Percentiles rank a stretch among this genome's conserved stretches.
Evolutionary conservation across 1,140 invertebrate genomes (phyloP).

Genomic region (Orius insidiosus): DNA sequence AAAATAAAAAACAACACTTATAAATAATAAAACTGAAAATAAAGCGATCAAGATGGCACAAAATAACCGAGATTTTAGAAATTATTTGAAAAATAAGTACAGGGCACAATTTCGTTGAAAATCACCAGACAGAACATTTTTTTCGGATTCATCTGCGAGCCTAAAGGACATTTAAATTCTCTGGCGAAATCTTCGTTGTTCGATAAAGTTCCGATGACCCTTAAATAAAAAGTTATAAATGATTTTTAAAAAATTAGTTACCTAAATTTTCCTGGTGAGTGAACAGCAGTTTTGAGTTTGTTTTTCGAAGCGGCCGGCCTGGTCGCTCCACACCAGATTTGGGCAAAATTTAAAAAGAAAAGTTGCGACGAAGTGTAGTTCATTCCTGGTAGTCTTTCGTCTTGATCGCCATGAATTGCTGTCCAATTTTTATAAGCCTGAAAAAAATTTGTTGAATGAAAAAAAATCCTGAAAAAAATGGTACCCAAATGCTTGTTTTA

Average conservation of each 20-base stretch:
- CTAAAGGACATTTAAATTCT: slow-evolving; percentile 46
- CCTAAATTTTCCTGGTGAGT: slow-evolving; percentile 63
- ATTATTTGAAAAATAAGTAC: too few relatives aligned
- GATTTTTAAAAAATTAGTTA: slow-evolving; percentile 15
- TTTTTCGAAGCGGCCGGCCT: slow-evolving; percentile 64
- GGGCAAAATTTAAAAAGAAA: slow-evolving; percentile 72
- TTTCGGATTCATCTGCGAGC: slow-evolving; percentile 62
- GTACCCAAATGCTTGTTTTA: slow-evolving; percentile 62
- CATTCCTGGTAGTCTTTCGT: slow-evolving; percentile 50
- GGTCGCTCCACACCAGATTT: slow-evolving; percentile 80
- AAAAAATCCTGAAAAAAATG: not conserved
- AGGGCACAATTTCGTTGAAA: too few relatives aligned
- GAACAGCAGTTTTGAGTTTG: slow-evolving; percentile 61
- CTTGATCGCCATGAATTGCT: slow-evolving; percentile 26
- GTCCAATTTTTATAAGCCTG: slow-evolving; percentile 49
- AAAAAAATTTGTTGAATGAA: not conserved
- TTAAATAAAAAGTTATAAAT: slow-evolving; percentile 12
- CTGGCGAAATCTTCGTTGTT: slow-evolving; percentile 64
- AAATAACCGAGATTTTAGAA: too few relatives aligned
- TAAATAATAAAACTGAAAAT: too few relatives aligned
- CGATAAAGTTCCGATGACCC: slow-evolving; percentile 61
- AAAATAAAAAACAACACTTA: too few relatives aligned
- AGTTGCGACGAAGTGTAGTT: slow-evolving; percentile 55
- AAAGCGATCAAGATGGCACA: too few relatives aligned
- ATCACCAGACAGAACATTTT: slow-evolving; percentile 68